Evolutionary conservation across 2,797 vertebrate genomes (phyloP).

Genomic region (Tokudaia muenninki): DNA sequence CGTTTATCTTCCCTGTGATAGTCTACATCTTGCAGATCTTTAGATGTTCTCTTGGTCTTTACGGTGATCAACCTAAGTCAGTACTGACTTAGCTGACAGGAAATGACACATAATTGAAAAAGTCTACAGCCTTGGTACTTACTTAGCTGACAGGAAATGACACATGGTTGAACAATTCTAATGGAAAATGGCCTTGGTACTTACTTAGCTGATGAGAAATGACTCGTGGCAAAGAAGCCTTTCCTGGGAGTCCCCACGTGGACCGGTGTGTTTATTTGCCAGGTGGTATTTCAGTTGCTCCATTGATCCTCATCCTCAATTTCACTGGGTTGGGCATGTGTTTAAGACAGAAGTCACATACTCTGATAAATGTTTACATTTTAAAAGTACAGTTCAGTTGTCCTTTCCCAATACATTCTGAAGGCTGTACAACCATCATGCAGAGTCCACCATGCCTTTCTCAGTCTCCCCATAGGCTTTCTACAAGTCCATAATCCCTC

Average conservation of each 20-base stretch:
- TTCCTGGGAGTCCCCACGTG: neutral
- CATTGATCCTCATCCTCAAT: neutral
- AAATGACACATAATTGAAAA: conserved; percentile 31
- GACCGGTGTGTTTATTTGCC: neutral
- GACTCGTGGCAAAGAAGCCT: neutral
- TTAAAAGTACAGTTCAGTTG: neutral
- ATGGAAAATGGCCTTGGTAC: neutral
- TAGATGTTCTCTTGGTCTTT: neutral
- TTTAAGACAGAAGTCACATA: neutral
- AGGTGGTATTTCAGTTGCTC: neutral
- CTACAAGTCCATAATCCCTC: neutral
- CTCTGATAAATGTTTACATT: neutral
- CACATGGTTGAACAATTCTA: neutral
- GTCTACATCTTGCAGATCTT: conserved; percentile 29
- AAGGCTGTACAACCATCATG: neutral
- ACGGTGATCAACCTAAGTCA: neutral
- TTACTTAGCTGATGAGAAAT: conserved; percentile 12
- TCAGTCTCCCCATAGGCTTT: neutral
- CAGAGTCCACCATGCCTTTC: neutral
- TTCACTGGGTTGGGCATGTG: neutral
- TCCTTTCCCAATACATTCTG: neutral
- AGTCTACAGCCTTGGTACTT: neutral
- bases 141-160: conserved; percentile 31
- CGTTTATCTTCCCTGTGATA: neutral
- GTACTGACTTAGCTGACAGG: neutral